Conservation (phyloP, 1,140 invertebrate species). For the Sinella curviseta region DNA sequence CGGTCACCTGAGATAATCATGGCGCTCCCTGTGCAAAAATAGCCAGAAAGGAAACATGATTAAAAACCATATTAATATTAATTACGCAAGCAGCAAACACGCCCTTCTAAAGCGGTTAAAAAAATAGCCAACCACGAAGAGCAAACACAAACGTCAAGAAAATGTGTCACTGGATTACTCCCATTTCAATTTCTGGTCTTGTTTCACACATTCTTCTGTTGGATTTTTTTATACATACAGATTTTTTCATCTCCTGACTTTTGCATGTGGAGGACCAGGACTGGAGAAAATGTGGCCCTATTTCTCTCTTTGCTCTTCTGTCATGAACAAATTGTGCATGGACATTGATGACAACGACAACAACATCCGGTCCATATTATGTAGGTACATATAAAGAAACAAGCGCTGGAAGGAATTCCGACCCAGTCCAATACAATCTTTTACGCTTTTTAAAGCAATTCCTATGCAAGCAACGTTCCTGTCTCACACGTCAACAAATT, state of each 20-base stretch:
- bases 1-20: slow-evolving; percentile 80
- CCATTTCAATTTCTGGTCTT: not conserved
- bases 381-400: not conserved
- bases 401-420: not conserved
- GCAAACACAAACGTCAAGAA: not conserved
- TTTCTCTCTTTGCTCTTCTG: not conserved
- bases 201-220: not conserved
- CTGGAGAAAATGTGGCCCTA: not conserved
- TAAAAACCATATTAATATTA: not conserved
- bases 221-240: not conserved
- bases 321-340: too few relatives aligned
- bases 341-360: not conserved
- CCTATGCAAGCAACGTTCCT: not conserved
- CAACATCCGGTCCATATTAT: not conserved
- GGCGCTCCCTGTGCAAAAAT: slow-evolving; percentile 62
- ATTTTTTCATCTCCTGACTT: not conserved
- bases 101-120: not conserved
- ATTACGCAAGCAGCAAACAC: not conserved
- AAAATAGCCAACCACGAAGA: too few relatives aligned
- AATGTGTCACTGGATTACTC: slow-evolving; percentile 16
- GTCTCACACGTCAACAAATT: slow-evolving; percentile 3
- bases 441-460: not conserved
- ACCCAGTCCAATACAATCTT: not conserved
- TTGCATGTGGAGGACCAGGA: not conserved
- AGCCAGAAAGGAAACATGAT: not conserved